These are phyloP conservation scores for Monopis laevigella DNA, from an alignment of 2,888 invertebrate genomes.

Conservation along the genomic window DNA sequence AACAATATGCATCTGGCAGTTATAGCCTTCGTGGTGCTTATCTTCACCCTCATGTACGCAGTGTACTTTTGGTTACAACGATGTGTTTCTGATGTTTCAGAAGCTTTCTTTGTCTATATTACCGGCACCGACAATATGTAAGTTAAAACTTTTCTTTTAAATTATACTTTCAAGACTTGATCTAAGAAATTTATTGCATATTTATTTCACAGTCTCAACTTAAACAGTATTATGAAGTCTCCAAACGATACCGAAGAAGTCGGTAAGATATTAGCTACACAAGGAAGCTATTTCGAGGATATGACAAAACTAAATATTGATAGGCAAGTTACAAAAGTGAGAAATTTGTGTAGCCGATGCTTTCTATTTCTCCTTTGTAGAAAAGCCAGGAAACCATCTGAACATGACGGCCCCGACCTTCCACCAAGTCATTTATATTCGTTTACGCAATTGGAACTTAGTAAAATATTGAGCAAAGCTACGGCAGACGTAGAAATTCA, in stretches of 20 bases:
- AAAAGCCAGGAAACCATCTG: not conserved
- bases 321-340: not conserved
- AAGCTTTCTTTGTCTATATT: slow-evolving; percentile 52
- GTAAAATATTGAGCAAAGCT: slow-evolving; percentile 24
- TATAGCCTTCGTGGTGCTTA: slow-evolving; percentile 36
- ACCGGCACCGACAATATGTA: slow-evolving; percentile 49
- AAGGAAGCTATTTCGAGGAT: slow-evolving; percentile 24
- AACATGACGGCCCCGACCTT: not conserved
- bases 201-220: slow-evolving; percentile 34
- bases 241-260: slow-evolving; percentile 32
- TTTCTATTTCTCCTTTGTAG: not conserved
- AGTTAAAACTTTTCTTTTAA: no score
- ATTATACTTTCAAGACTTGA: not conserved
- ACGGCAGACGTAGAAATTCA: slow-evolving; percentile 32
- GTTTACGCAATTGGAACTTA: slow-evolving; percentile 38
- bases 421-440: slow-evolving; percentile 26
- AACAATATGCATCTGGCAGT: slow-evolving; percentile 44
- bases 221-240: slow-evolving; percentile 46
- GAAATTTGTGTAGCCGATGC: not conserved
- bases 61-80: slow-evolving; percentile 50
- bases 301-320: slow-evolving; percentile 13
- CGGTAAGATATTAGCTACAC: slow-evolving; percentile 25
- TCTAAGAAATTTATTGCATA: not conserved
- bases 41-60: slow-evolving; percentile 39
- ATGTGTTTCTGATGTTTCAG: slow-evolving; percentile 50